phyloP scores from a whole-genome alignment of 2,797 vertebrate species.

The Ptychadena robeensis region DNA sequence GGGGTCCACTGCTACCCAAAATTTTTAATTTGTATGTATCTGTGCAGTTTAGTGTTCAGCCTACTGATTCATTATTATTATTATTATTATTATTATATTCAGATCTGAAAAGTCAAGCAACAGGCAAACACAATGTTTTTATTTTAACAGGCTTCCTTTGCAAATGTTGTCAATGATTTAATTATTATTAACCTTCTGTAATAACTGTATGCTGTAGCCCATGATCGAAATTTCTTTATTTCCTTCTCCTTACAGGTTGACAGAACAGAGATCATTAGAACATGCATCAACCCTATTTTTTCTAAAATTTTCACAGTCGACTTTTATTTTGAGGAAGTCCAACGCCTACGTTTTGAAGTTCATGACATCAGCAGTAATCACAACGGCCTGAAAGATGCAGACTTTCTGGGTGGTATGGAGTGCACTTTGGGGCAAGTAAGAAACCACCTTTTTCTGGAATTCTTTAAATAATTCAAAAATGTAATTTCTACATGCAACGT shows the following conservation, averaged over 20 bases:
- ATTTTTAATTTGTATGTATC: no score
- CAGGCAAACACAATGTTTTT: no score
- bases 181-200: no score
- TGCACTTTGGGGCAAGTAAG: slow-evolving; percentile 94
- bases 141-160: no score
- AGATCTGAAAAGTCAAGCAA: no score
- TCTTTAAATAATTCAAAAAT: background rate
- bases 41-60: no score
- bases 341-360: slow-evolving; percentile 92
- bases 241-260: slow-evolving; percentile 84
- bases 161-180: no score
- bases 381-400: slow-evolving; percentile 94
- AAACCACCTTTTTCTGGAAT: background rate
- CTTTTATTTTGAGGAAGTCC: slow-evolving; percentile 98
- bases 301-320: slow-evolving; percentile 97
- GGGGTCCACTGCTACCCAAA: no score
- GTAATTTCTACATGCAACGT: no score
- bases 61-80: no score
- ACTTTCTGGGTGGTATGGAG: slow-evolving; percentile 95
- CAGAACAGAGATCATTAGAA: slow-evolving; percentile 95
- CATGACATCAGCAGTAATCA: slow-evolving; percentile 96
- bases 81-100: no score
- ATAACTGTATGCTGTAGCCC: background rate
- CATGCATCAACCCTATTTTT: slow-evolving; percentile 91
- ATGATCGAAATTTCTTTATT: background rate